Percentiles rank a stretch among this genome's conserved stretches.
phyloP scores from a whole-genome alignment of 2,888 invertebrate species.

The Leucoptera coffeella region DNA sequence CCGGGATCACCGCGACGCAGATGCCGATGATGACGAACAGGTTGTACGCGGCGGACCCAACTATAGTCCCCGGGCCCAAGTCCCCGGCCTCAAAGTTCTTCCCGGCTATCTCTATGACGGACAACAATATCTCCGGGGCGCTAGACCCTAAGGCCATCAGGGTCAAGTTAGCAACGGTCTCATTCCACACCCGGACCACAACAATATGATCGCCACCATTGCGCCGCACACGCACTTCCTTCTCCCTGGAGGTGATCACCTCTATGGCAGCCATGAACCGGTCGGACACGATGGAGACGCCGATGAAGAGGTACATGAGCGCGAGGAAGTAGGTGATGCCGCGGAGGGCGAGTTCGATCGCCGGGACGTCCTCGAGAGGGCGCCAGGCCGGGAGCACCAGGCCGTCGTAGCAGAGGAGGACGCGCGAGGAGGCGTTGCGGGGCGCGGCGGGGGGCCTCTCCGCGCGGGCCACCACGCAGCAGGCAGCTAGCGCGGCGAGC shows the following conservation, averaged over 20 bases:
- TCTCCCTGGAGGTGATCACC: conserved; percentile 96
- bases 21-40: conserved; percentile 96
- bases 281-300: conserved; percentile 97
- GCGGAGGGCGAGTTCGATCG: conserved; percentile 73
- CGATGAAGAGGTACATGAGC: conserved; percentile 93
- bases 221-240: conserved; percentile 86
- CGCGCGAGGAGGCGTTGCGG: conserved; percentile 28
- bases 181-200: conserved; percentile 96
- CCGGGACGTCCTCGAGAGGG: conserved; percentile 71
- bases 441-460: conserved; percentile 27
- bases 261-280: conserved; percentile 99
- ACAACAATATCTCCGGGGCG: conserved; percentile 95
- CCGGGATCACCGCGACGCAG: conserved; percentile 88
- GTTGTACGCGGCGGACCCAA: conserved; percentile 98
- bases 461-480: conserved; percentile 37
- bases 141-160: conserved; percentile 98
- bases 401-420: conserved; percentile 70
- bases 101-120: conserved; percentile 96
- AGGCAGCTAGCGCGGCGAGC: conserved; percentile 43
- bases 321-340: conserved; percentile 86
- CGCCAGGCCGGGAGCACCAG: conserved; percentile 84
- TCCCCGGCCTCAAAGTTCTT: conserved; percentile 95
- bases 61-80: conserved; percentile 96
- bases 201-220: conserved; percentile 86
- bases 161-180: conserved; percentile 97